Evolutionary conservation across 2,797 vertebrate genomes (phyloP).

Genomic region (Falco novaeseelandiae): DNA sequence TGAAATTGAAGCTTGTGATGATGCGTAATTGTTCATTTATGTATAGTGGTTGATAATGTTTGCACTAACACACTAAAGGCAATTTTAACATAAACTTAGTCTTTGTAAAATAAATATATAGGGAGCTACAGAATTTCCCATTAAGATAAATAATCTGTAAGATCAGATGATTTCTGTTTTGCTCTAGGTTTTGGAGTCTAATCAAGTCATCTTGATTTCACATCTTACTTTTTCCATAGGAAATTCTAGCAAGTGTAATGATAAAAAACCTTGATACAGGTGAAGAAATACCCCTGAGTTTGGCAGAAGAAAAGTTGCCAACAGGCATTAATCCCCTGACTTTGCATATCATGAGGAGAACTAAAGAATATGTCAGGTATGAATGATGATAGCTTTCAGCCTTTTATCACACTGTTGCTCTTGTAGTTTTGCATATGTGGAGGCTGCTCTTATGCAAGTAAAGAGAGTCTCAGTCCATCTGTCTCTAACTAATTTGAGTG

Average conservation of each 20-base stretch:
- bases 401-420: background rate
- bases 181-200: background rate
- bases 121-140: background rate
- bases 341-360: slow-evolving; percentile 98
- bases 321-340: slow-evolving; percentile 97
- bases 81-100: background rate
- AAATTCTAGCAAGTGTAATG: slow-evolving; percentile 99
- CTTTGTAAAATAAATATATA: background rate
- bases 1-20: background rate
- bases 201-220: background rate
- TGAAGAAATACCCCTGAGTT: slow-evolving; percentile 97
- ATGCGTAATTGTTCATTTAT: background rate
- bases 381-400: slow-evolving; percentile 3
- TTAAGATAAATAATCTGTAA: background rate
- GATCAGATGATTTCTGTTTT: background rate
- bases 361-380: slow-evolving; percentile 98
- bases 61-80: background rate
- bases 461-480: background rate
- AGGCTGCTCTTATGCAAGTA: background rate
- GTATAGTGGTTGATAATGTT: background rate
- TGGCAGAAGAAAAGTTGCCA: slow-evolving; percentile 97
- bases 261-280: slow-evolving; percentile 99
- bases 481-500: background rate
- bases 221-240: slow-evolving; percentile 76
- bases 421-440: background rate